These are phyloP conservation scores for Thalassoma bifasciatum DNA, from an alignment of 2,113 vertebrate species.

Conservation along the genomic window DNA sequence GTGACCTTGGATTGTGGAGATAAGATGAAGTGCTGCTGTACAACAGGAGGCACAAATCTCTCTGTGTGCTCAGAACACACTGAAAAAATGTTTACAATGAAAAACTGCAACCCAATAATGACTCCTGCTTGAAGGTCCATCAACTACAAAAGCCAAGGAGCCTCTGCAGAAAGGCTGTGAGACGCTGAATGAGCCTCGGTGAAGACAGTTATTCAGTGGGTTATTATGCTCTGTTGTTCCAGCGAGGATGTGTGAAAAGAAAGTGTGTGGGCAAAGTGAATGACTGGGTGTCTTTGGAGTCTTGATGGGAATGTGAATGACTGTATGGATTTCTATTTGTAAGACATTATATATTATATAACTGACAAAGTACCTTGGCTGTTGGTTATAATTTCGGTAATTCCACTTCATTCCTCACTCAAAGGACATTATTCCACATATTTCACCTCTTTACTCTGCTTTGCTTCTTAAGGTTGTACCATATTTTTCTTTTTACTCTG, in stretches of 20 bases:
- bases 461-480: slow-evolving; percentile 4
- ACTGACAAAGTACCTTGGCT: too few species aligned
- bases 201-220: slow-evolving; percentile 21
- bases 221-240: slow-evolving; percentile 35
- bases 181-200: slow-evolving; percentile 5
- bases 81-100: slow-evolving; percentile 31
- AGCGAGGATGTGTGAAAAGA: slow-evolving; percentile 25
- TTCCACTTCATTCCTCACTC: too few species aligned
- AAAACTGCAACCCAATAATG: slow-evolving; percentile 35
- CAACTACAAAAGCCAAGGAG: slow-evolving; percentile 47
- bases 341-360: too few species aligned
- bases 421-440: background rate
- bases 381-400: too few species aligned
- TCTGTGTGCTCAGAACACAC: slow-evolving; percentile 3
- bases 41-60: slow-evolving; percentile 25
- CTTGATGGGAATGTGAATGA: background rate
- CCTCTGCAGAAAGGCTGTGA: slow-evolving; percentile 37
- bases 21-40: slow-evolving; percentile 24
- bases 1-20: slow-evolving; percentile 38
- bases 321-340: background rate
- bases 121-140: slow-evolving; percentile 45
- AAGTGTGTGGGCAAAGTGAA: slow-evolving; percentile 18
- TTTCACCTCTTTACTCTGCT: background rate
- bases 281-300: background rate
- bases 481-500: background rate